phyloP scores from a whole-genome alignment of 2,113 vertebrate genomes.

The Nansenia antarctica region DNA sequence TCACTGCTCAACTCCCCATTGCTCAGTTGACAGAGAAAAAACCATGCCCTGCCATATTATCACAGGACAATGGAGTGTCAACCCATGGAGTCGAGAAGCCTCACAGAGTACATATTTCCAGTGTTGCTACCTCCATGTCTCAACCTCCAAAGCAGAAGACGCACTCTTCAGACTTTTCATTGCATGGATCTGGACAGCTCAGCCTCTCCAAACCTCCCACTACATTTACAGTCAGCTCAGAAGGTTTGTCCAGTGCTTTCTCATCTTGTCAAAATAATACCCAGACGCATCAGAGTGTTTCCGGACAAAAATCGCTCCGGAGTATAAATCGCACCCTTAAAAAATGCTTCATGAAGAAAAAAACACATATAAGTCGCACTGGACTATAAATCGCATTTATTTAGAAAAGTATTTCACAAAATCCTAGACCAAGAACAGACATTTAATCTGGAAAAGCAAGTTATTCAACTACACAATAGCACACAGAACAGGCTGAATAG shows the following conservation, averaged over 20 bases:
- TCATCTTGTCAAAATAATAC: neutral
- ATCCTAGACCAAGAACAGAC: no score
- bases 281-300: no score
- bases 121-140: neutral
- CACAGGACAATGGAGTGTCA: neutral
- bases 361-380: no score
- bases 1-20: neutral
- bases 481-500: no score
- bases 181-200: constrained; percentile 6
- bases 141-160: neutral
- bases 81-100: neutral
- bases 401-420: no score
- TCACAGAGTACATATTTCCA: constrained; percentile 4
- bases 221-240: constrained; percentile 24
- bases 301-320: no score
- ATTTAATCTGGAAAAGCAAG: no score
- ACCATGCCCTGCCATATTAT: neutral
- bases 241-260: constrained; percentile 22
- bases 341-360: no score
- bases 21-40: neutral
- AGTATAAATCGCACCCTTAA: no score
- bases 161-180: neutral
- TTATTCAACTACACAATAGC: no score
- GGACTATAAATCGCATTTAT: no score
- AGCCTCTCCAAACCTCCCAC: neutral